Conservation (phyloP, 2,888 invertebrate genomes). For the Agonopterix heracliana region DNA sequence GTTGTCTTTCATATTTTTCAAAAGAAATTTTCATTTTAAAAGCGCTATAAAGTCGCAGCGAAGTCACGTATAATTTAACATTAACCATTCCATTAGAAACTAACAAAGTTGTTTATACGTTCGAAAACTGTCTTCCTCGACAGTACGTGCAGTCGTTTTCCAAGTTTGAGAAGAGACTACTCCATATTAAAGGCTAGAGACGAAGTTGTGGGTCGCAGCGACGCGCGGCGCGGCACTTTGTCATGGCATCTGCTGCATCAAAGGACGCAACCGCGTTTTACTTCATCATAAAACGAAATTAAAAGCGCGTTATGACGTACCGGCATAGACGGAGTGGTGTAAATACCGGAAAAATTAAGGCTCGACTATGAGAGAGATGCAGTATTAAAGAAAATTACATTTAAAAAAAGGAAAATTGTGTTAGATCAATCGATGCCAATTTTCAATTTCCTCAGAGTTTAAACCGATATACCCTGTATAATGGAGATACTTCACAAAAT, state of each 20-base stretch:
- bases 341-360: too few species aligned
- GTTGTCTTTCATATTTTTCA: conserved; percentile 9
- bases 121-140: conserved; percentile 37
- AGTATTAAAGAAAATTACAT: too few species aligned
- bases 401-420: too few species aligned
- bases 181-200: conserved; percentile 49
- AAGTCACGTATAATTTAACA: conserved; percentile 34
- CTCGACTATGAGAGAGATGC: too few species aligned
- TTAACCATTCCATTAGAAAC: conserved; percentile 43
- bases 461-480: not conserved
- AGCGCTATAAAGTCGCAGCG: conserved; percentile 16
- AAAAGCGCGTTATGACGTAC: conserved; percentile 19
- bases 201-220: conserved; percentile 41
- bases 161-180: conserved; percentile 46
- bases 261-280: conserved; percentile 32
- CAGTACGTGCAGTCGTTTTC: conserved; percentile 43
- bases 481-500: conserved; percentile 21
- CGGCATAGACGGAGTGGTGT: not conserved
- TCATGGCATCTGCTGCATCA: conserved; percentile 44
- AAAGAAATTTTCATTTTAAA: conserved; percentile 15
- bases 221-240: conserved; percentile 37
- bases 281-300: conserved; percentile 34
- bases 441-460: too few species aligned
- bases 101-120: conserved; percentile 50
- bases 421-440: too few species aligned